Evolutionary conservation across 2,113 vertebrate species (phyloP), one percentile per base, ranked within the genome.

Genomic region (Polypterus senegalus): DNA sequence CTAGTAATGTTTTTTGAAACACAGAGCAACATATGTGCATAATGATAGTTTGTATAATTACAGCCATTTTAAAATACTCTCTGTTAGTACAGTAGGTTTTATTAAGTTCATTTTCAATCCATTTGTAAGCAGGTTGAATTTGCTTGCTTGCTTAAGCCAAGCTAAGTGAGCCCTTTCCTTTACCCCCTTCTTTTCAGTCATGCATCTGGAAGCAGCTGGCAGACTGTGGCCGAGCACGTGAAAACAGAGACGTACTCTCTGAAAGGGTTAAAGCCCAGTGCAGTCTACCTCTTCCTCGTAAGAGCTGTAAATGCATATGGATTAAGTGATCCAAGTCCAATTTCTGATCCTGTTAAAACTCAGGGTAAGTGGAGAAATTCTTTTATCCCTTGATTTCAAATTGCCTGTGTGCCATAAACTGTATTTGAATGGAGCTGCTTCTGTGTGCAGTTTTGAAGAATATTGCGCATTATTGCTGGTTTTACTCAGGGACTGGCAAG

Each of bases 281-380:
- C 92, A 47, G 91, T 98, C 83, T 99, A 98, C 83, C 92, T 99
- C 59, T 98, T 99, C 83, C 88, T 99, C 64, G 90, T 99, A 75
- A 86, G 96, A 65, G 95, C 95, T 54, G 96, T 92, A 65, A 99
- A 99, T 72, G 96, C 96, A 0, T 97, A 99, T 46, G 95, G 95
- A 66, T 86, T 99, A 66, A 99, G 96, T 10, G 95, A 99, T 73
- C 96, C 96, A 46, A 98, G 96, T 79, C 91, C 93, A 68, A 97
- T 97, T 79, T 93, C 93, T 48, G 95, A 99, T 60, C 92, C 95
- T 51, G 91, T 99, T 71, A 97, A 95, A 84, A 99, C 92, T 52
- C 95, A 98, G 88, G 96, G 96, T 98, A 78, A 74, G 74, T 43
- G 46, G 27, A 27, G 27, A 27, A 27, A 27, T 27, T 27, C 27